phyloP scores from a whole-genome alignment of 2,113 vertebrate genomes.

The Engystomops pustulosus region DNA sequence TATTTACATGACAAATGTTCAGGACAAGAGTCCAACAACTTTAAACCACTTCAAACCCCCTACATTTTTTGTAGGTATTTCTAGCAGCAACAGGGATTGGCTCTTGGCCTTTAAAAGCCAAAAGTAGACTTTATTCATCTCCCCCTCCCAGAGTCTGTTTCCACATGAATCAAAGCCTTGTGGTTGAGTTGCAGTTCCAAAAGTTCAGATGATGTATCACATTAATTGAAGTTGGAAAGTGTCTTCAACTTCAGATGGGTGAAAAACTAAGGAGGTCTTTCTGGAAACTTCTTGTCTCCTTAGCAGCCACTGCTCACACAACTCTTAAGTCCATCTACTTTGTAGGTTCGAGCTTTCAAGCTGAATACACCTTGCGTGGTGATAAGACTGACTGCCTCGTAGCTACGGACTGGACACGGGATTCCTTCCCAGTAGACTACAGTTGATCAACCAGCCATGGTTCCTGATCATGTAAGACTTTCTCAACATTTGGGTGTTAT shows the following conservation, averaged over 20 bases:
- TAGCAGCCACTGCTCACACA: neutral
- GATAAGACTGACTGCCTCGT: slow-evolving; percentile 3
- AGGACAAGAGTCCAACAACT: slow-evolving; percentile 49
- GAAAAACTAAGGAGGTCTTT: slow-evolving; percentile 6
- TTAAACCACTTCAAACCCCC: slow-evolving; percentile 53
- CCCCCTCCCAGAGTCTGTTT: slow-evolving; percentile 4
- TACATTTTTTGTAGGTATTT: slow-evolving; percentile 46
- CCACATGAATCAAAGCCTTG: slow-evolving; percentile 20
- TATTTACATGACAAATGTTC: slow-evolving; percentile 58
- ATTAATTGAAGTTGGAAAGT: slow-evolving; percentile 13
- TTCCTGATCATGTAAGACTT: slow-evolving; percentile 25
- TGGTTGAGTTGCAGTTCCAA: slow-evolving; percentile 9
- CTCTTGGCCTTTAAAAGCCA: slow-evolving; percentile 42
- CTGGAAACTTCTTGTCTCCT: slow-evolving; percentile 26
- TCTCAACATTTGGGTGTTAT: slow-evolving; percentile 1
- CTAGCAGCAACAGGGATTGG: slow-evolving; percentile 55
- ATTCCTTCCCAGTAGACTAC: slow-evolving; percentile 28
- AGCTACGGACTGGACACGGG: neutral
- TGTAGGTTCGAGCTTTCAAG: neutral
- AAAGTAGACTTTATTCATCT: slow-evolving; percentile 19
- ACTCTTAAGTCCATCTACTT: neutral
- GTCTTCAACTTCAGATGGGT: slow-evolving; percentile 18
- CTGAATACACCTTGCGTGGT: neutral
- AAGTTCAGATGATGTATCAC: slow-evolving; percentile 6
- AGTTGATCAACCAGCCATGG: neutral